Percentiles rank a stretch among this genome's conserved stretches.
phyloP scores from a whole-genome alignment of 2,888 invertebrate genomes.

The Pristionchus arcanus region DNA sequence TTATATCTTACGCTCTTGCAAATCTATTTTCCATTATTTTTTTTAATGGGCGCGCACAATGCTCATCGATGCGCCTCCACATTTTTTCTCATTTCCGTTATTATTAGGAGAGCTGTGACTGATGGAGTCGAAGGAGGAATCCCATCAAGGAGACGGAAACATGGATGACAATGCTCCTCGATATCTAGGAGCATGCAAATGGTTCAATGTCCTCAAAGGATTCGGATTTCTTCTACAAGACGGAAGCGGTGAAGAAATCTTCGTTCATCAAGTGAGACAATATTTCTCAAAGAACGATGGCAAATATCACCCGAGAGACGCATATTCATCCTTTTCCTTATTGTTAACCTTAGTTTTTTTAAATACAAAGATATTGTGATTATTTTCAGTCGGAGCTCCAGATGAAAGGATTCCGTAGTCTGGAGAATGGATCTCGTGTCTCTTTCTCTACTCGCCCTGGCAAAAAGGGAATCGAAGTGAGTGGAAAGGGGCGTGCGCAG shows the following conservation, averaged over 20 bases:
- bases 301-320: neutral
- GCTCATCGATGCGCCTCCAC: neutral
- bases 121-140: conserved; percentile 50
- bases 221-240: conserved; percentile 95
- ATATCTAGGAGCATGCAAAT: conserved; percentile 49
- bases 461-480: conserved; percentile 43
- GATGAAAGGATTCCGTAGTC: conserved; percentile 91
- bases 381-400: conserved; percentile 88
- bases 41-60: neutral
- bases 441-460: conserved; percentile 87
- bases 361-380: neutral
- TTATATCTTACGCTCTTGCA: too few species aligned
- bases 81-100: neutral
- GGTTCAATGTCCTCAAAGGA: conserved; percentile 96
- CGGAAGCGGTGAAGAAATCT: conserved; percentile 92
- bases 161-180: neutral
- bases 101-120: conserved; percentile 47
- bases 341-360: neutral
- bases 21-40: neutral
- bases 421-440: conserved; percentile 91
- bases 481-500: conserved; percentile 84
- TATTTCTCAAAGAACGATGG: neutral
- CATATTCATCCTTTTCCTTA: neutral
- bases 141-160: conserved; percentile 17
- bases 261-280: conserved; percentile 87